Conservation (phyloP, 2,113 vertebrate species). For the Furnarius figulus region DNA sequence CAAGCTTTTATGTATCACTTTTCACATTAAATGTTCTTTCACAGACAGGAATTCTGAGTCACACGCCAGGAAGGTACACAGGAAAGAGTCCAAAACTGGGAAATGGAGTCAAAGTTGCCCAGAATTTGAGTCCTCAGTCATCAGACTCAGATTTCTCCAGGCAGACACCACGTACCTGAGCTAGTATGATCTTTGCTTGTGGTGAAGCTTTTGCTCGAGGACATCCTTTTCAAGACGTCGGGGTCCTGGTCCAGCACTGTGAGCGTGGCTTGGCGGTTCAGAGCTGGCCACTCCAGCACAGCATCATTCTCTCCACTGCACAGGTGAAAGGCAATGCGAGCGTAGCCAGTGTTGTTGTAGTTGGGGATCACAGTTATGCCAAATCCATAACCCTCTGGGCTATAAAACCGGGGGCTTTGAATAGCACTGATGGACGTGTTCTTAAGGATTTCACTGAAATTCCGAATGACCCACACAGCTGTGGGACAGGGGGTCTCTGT, state of each 20-base stretch:
- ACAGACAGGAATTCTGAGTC: background rate
- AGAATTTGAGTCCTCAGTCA: background rate
- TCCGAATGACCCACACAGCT: constrained; percentile 82
- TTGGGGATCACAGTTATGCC: constrained; percentile 76
- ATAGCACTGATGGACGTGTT: background rate
- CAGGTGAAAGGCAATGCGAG: constrained; percentile 81
- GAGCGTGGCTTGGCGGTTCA: constrained; percentile 81
- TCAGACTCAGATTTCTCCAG: background rate
- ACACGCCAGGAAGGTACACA: background rate
- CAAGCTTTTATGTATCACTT: background rate
- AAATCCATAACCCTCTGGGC: constrained; percentile 85
- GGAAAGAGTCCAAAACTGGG: background rate
- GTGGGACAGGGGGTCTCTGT: constrained; percentile 84
- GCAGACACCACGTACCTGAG: background rate
- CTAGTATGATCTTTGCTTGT: constrained; percentile 60
- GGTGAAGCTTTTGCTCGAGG: constrained; percentile 82
- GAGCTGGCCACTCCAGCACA: constrained; percentile 86
- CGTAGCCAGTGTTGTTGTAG: background rate
- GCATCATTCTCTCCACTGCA: constrained; percentile 86
- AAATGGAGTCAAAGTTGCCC: background rate
- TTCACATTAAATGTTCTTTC: background rate
- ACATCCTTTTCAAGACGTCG: constrained; percentile 84
- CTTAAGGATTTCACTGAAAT: constrained; percentile 81
- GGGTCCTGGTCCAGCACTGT: constrained; percentile 89
- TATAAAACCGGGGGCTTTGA: constrained; percentile 86